Conservation (phyloP, 2,113 vertebrate genomes). For the Mesembrinibis cayennensis region DNA sequence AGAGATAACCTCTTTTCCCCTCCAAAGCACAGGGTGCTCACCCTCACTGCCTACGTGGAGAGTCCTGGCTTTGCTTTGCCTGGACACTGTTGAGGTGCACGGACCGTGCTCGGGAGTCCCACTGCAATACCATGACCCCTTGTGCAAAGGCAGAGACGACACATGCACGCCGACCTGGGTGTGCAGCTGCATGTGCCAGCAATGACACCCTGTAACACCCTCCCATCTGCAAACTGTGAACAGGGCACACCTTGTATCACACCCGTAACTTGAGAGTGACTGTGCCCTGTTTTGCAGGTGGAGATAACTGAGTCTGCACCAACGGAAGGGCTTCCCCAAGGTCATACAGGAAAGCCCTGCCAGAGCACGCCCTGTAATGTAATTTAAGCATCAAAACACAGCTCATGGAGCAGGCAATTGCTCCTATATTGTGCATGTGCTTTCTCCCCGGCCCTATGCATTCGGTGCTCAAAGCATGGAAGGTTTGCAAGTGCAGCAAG, state of each 20-base stretch:
- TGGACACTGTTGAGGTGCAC: rapidly evolving
- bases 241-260: rapidly evolving
- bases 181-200: background rate
- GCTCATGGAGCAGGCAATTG: background rate
- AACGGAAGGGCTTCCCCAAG: background rate
- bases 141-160: rapidly evolving
- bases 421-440: background rate
- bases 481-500: background rate
- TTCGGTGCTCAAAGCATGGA: rapidly evolving
- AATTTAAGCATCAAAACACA: background rate
- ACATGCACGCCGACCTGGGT: background rate
- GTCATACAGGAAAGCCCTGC: background rate
- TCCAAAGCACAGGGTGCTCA: background rate
- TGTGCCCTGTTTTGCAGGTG: background rate
- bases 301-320: background rate
- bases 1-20: background rate
- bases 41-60: rapidly evolving
- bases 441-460: background rate
- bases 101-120: background rate
- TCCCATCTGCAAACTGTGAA: background rate
- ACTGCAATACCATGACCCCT: background rate
- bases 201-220: background rate
- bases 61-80: background rate
- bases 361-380: background rate
- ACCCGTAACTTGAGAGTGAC: rapidly evolving